These are phyloP conservation scores for Leucophenga montana DNA, from an alignment of 2,888 invertebrate genomes.

Conservation along the genomic window DNA sequence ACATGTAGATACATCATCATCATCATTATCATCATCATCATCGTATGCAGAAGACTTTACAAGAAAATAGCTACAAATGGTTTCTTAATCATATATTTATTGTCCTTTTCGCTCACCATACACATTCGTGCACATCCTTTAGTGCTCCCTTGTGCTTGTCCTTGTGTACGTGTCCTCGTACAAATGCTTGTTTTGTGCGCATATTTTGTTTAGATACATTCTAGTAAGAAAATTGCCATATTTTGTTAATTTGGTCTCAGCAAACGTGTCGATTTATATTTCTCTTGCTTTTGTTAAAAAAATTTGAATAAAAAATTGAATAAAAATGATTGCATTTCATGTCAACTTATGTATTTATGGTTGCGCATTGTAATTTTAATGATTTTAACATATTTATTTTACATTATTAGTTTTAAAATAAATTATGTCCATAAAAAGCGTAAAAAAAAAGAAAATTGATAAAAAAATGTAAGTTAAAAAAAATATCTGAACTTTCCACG, in stretches of 20 bases:
- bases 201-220: background rate
- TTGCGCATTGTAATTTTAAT: background rate
- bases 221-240: slow-evolving; percentile 11
- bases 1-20: slow-evolving; percentile 26
- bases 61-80: slow-evolving; percentile 43
- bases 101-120: background rate
- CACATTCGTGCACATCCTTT: background rate
- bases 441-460: background rate
- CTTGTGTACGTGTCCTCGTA: slow-evolving; percentile 16
- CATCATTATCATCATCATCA: slow-evolving; percentile 25
- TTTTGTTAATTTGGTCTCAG: slow-evolving; percentile 16
- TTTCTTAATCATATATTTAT: slow-evolving; percentile 49
- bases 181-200: background rate
- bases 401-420: slow-evolving; percentile 15
- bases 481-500: background rate
- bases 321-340: background rate
- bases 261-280: background rate
- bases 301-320: too few relatives aligned
- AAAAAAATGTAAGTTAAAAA: background rate
- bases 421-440: background rate
- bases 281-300: background rate
- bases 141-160: background rate
- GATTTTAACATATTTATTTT: slow-evolving; percentile 2
- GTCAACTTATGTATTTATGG: background rate
- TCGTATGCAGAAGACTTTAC: slow-evolving; percentile 44